These are phyloP conservation scores for Pseudococcus longispinus DNA, from an alignment of 2,888 invertebrate species.

Conservation along the genomic window DNA sequence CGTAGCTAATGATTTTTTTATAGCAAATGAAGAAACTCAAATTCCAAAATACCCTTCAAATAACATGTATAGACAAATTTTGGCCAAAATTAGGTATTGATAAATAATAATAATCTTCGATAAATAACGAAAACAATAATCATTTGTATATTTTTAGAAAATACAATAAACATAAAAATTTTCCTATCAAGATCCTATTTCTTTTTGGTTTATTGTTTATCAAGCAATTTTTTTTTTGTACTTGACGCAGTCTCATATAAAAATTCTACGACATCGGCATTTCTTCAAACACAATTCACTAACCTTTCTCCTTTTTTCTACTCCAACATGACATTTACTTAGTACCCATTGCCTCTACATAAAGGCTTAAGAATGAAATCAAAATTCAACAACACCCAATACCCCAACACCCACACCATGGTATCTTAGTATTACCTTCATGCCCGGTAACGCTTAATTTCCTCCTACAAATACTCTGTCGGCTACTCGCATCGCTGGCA, in stretches of 20 bases:
- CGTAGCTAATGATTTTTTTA: too few species aligned
- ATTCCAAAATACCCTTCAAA: too few species aligned
- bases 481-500: slow-evolving; percentile 69
- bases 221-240: neutral
- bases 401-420: slow-evolving; percentile 87
- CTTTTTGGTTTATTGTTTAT: neutral
- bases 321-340: neutral
- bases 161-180: neutral
- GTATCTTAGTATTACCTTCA: slow-evolving; percentile 70
- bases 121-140: neutral
- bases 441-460: slow-evolving; percentile 73
- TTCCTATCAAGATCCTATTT: neutral
- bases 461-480: slow-evolving; percentile 66
- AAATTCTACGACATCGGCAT: neutral
- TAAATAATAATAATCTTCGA: neutral
- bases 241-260: neutral
- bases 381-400: slow-evolving; percentile 70
- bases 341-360: neutral
- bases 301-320: neutral
- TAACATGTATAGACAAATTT: too few species aligned
- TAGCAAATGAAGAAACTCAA: too few species aligned
- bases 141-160: neutral
- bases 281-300: neutral
- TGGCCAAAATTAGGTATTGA: neutral
- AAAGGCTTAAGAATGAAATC: neutral